These are phyloP conservation scores for Etheostoma cragini DNA, from an alignment of 2,113 vertebrate species.

Conservation along the genomic window DNA sequence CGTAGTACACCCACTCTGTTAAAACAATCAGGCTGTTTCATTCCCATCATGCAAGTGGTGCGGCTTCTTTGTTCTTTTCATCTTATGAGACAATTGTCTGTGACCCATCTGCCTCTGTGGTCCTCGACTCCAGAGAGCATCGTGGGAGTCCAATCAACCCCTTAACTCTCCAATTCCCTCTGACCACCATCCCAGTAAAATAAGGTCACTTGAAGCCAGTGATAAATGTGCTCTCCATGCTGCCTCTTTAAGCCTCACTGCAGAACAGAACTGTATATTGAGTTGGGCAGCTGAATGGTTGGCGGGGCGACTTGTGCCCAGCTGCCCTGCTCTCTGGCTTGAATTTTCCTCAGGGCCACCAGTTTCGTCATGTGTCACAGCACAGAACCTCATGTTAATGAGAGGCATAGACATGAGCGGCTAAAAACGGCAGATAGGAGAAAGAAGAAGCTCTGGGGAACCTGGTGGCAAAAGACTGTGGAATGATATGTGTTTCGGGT, in stretches of 20 bases:
- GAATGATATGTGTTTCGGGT: not conserved
- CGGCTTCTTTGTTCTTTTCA: constrained; percentile 3
- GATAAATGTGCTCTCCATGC: constrained; percentile 42
- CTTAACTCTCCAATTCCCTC: constrained; percentile 18
- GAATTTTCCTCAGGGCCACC: constrained; percentile 35
- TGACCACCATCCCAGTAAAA: constrained; percentile 44
- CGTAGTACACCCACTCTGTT: not conserved
- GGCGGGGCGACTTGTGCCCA: constrained; percentile 44
- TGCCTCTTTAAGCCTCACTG: constrained; percentile 61
- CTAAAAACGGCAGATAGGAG: constrained; percentile 4
- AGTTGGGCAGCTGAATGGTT: constrained; percentile 50
- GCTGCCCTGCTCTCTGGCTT: constrained; percentile 45
- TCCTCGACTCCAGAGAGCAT: constrained; percentile 5
- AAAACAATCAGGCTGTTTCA: constrained; percentile 14
- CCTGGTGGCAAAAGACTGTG: not conserved
- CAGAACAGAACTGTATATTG: constrained; percentile 54
- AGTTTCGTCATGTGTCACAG: constrained; percentile 32
- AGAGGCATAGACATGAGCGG: constrained; percentile 21
- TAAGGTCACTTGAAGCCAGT: constrained; percentile 54
- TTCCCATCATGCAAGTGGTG: constrained; percentile 35
- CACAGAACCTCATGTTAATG: constrained; percentile 32
- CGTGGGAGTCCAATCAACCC: constrained; percentile 44
- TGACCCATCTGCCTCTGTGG: constrained; percentile 31
- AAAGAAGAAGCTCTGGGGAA: not conserved
- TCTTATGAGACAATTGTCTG: constrained; percentile 31